Percentiles rank a stretch among this genome's conserved stretches.
Conservation (phyloP, 2,113 vertebrate genomes). For the Carassius auratus region DNA sequence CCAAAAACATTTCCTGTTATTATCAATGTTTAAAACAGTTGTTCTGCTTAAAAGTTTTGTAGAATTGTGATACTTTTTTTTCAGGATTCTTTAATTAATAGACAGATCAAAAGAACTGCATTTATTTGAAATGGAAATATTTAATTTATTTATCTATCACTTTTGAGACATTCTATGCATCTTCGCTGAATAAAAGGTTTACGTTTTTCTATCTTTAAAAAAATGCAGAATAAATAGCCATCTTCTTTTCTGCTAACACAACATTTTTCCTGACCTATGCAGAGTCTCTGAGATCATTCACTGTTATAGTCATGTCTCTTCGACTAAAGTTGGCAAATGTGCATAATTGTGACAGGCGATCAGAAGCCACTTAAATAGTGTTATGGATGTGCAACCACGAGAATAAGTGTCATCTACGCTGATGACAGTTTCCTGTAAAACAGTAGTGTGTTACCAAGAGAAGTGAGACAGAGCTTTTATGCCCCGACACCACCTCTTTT, state of each 20-base stretch:
- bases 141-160: background rate
- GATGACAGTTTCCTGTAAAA: constrained; percentile 31
- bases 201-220: background rate
- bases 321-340: constrained; percentile 45
- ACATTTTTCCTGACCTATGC: background rate
- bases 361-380: constrained; percentile 35
- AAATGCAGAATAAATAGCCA: background rate
- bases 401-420: constrained; percentile 32
- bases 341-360: constrained; percentile 47
- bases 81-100: too few relatives aligned
- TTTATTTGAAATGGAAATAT: too few relatives aligned
- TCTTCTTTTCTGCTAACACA: background rate
- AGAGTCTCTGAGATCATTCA: background rate
- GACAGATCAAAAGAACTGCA: too few relatives aligned
- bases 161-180: background rate
- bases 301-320: background rate
- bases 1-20: too few relatives aligned
- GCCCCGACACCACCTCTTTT: constrained; percentile 42
- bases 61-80: too few relatives aligned
- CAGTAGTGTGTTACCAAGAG: constrained; percentile 9
- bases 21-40: too few relatives aligned
- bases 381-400: constrained; percentile 11
- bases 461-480: too few relatives aligned
- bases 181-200: too few relatives aligned
- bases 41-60: too few relatives aligned